Evolutionary conservation across 2,797 vertebrate genomes (phyloP).

Genomic region (Coranthus polyacanthus): DNA sequence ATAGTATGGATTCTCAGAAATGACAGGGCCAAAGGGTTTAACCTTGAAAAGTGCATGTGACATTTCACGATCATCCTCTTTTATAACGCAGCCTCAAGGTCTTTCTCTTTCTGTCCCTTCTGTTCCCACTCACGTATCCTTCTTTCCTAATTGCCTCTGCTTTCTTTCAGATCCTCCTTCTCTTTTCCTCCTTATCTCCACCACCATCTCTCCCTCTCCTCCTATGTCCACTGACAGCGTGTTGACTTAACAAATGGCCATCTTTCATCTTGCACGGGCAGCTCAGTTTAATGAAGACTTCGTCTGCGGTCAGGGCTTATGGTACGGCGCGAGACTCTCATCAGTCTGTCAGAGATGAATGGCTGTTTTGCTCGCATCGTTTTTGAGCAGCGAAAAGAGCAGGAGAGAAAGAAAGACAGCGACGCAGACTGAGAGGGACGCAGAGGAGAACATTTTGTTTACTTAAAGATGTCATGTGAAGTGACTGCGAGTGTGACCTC

Average conservation of each 20-base stretch:
- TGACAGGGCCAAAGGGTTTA: conserved; percentile 30
- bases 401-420: not conserved
- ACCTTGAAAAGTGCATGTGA: conserved; percentile 58
- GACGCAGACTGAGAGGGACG: not conserved
- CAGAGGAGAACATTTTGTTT: conserved; percentile 4
- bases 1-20: conserved; percentile 56
- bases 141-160: conserved; percentile 17
- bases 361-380: conserved; percentile 7
- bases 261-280: conserved; percentile 48
- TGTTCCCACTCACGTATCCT: conserved; percentile 14
- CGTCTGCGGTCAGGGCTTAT: conserved; percentile 10
- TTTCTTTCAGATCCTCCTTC: not conserved
- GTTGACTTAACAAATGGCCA: conserved; percentile 62
- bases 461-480: conserved; percentile 23
- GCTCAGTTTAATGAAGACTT: conserved; percentile 50
- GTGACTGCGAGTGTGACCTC: conserved; percentile 23
- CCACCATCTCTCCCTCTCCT: not conserved
- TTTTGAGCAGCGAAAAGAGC: conserved; percentile 21
- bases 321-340: conserved; percentile 17
- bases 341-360: conserved; percentile 42
- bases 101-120: conserved; percentile 5
- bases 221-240: conserved; percentile 18
- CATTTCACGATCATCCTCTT: conserved; percentile 32
- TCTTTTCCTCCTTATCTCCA: not conserved
- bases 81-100: conserved; percentile 19